Conservation (phyloP, 2,888 invertebrate genomes). For the Torymus aiolomorphi region DNA sequence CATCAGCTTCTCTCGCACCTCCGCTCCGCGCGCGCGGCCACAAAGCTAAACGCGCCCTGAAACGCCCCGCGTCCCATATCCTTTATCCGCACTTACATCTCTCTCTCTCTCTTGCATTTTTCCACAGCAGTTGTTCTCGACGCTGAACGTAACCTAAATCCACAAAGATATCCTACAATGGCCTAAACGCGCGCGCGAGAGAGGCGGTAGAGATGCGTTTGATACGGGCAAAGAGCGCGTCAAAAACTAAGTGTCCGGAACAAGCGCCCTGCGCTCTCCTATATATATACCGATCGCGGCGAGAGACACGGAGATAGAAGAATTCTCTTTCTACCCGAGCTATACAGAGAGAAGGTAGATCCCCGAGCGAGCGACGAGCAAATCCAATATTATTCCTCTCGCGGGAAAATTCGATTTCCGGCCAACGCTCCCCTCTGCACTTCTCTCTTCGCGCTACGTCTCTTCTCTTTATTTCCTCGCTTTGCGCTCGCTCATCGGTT, state of each 20-base stretch:
- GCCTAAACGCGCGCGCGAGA: background rate
- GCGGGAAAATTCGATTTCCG: constrained; percentile 50
- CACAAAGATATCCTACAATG: constrained; percentile 33
- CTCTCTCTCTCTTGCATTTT: constrained; percentile 32
- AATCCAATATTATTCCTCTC: constrained; percentile 52
- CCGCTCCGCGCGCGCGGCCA: background rate
- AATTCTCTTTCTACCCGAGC: too few species aligned
- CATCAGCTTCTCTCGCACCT: background rate
- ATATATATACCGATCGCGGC: background rate
- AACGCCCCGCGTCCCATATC: constrained; percentile 35
- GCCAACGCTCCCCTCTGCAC: background rate
- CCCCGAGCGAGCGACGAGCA: background rate
- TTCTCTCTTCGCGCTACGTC: background rate
- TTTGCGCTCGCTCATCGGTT: too few species aligned
- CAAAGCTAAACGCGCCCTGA: constrained; percentile 29
- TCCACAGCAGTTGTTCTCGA: constrained; percentile 6
- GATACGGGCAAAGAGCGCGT: constrained; percentile 17
- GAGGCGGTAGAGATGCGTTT: background rate
- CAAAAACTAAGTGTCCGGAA: constrained; percentile 46
- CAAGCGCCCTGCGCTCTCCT: background rate
- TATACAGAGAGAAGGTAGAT: too few species aligned
- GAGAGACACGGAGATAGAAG: too few species aligned
- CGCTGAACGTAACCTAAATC: constrained; percentile 32
- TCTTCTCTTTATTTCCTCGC: background rate
- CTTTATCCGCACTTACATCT: constrained; percentile 47